Evolutionary conservation across 2,113 vertebrate species (phyloP), one percentile per base, ranked within the genome.

Genomic region (Sarotherodon lohbergeri): DNA sequence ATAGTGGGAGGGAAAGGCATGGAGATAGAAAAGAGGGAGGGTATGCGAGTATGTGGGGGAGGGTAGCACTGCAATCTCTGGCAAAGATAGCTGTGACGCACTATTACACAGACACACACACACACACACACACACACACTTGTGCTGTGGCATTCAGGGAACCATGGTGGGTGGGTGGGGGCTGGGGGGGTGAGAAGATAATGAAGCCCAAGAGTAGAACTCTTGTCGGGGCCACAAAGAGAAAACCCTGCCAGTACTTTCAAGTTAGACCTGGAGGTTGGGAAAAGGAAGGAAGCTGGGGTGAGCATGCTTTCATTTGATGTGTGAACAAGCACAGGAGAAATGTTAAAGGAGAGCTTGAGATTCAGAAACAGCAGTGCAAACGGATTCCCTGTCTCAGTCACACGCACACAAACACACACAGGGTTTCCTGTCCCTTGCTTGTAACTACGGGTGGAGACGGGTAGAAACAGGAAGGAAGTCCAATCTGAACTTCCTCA

Each of bases 381-480:
- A 73, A 84, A 91, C 5, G 6, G 81, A 89, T 88, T 92, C 86
- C 83, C 84, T 16, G 41, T 81, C 73, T 90, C 86, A 78, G 34
- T 84, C 55, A 54, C 54, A 84, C 29, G 41, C 34, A 57, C 66
- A 63, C 34, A 52, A 78, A 32, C 66, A 86, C 66, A 88, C 86
- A 83, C 66, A 84, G 24, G 0, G 78, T 93, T 96, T 96, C 95
- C 95, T 95, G 92, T 92, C 88, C 92, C 73, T 86, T 91, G 92
- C 91, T 90, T 92, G 89, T 86, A 92, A 93, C 91, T 36, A 76
- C 57, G 94, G 95, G 94, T 94, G 94, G 93, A 92, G 95, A 94
- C 88, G 93, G 89, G 87, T 90, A 91, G 92, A 91, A 93, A 93
- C 88, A 95, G 95, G 95, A 96, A 96, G 95, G 94, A 95, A 95